Evolutionary conservation across 1,140 invertebrate species (phyloP).

Genomic region (Scaptomyza hsui): DNA sequence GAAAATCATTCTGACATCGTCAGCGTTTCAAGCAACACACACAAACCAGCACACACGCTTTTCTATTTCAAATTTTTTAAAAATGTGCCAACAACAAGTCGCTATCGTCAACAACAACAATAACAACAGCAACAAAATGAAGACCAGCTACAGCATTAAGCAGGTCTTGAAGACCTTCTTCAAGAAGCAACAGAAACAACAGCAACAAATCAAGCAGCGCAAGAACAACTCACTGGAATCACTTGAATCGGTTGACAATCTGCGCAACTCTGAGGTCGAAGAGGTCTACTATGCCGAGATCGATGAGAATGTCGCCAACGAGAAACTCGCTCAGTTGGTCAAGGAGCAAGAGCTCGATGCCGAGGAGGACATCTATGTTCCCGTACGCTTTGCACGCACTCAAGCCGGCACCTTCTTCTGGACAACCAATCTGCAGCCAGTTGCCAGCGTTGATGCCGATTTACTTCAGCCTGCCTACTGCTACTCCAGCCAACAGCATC

Average conservation of each 20-base stretch:
- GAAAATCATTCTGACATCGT: constrained; percentile 83
- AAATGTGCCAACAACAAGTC: constrained; percentile 83
- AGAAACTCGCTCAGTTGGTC: constrained; percentile 87
- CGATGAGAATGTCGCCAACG: constrained; percentile 87
- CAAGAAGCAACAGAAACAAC: constrained; percentile 75
- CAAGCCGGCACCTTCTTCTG: constrained; percentile 86
- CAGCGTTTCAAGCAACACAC: constrained; percentile 71
- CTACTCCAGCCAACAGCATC: constrained; percentile 83
- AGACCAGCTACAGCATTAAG: constrained; percentile 85
- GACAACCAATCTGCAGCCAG: constrained; percentile 84
- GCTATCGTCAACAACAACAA: constrained; percentile 46
- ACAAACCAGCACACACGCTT: constrained; percentile 27
- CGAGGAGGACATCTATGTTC: constrained; percentile 82
- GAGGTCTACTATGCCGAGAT: constrained; percentile 85
- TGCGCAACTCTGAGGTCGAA: constrained; percentile 77
- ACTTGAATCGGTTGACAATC: constrained; percentile 76
- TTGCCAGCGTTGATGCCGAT: constrained; percentile 81
- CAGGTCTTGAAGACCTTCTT: constrained; percentile 84
- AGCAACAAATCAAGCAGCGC: constrained; percentile 46
- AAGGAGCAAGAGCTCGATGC: constrained; percentile 54
- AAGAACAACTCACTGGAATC: constrained; percentile 71
- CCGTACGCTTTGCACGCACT: constrained; percentile 85
- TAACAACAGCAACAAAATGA: constrained; percentile 76
- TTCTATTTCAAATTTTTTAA: constrained; percentile 46
- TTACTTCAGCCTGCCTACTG: constrained; percentile 77